These are phyloP conservation scores for Psix sp. DNA, from an alignment of 1,140 invertebrate genomes.

Conservation along the genomic window DNA sequence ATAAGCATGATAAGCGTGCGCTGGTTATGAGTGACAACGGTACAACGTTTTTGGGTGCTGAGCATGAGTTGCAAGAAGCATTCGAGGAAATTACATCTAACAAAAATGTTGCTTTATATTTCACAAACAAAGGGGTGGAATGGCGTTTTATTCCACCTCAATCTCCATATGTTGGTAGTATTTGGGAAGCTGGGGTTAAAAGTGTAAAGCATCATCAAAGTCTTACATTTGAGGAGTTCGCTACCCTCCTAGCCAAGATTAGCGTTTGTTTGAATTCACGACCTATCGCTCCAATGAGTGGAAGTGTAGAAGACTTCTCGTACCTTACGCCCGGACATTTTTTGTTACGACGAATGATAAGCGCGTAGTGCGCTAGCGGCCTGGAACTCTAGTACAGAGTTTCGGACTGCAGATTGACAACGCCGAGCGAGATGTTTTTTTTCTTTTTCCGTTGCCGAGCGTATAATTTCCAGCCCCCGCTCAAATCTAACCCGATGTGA, in stretches of 20 bases:
- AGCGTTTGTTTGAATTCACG: conserved; percentile 49
- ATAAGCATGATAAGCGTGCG: not conserved
- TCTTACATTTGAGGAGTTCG: conserved; percentile 47
- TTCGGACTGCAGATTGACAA: too few relatives aligned
- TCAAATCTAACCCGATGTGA: too few relatives aligned
- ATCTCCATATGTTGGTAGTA: conserved; percentile 48
- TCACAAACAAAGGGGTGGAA: conserved; percentile 18
- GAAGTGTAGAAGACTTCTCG: too few relatives aligned
- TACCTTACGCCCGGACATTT: too few relatives aligned
- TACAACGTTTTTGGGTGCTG: not conserved
- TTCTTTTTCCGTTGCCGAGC: too few relatives aligned
- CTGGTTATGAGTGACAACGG: conserved; percentile 6
- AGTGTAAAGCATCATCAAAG: conserved; percentile 32
- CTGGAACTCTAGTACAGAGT: too few relatives aligned
- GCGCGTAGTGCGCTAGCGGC: too few relatives aligned
- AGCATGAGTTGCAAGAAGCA: conserved; percentile 1
- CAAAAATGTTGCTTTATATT: not conserved
- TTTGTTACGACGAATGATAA: too few relatives aligned
- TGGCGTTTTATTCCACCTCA: conserved; percentile 46
- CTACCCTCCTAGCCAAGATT: conserved; percentile 28
- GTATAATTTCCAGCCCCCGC: too few relatives aligned
- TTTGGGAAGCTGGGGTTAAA: conserved; percentile 50
- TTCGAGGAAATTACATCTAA: not conserved
- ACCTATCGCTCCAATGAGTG: conserved; percentile 20
- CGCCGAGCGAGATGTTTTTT: too few relatives aligned